Percentiles rank a stretch among this genome's conserved stretches.
Conservation (phyloP, 2,113 vertebrate genomes). For the Propithecus coquereli region DNA sequence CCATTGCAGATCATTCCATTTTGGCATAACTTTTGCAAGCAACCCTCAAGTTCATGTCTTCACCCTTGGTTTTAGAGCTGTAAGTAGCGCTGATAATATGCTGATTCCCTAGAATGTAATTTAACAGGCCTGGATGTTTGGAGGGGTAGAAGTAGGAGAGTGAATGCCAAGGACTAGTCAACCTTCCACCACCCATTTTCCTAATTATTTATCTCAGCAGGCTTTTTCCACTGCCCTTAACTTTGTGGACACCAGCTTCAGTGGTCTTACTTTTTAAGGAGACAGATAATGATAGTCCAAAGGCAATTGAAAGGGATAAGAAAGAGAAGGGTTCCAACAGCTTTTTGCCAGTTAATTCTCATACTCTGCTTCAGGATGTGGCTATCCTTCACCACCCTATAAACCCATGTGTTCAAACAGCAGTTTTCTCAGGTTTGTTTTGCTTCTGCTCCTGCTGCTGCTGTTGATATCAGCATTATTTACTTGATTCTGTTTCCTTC, state of each 20-base stretch:
- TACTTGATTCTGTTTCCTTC: neutral
- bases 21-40: neutral
- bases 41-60: neutral
- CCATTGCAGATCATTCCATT: neutral
- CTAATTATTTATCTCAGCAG: neutral
- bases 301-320: neutral
- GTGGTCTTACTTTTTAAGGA: neutral
- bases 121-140: neutral
- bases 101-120: neutral
- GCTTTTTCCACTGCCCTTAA: neutral
- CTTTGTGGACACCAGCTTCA: neutral
- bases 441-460: neutral
- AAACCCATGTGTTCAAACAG: neutral
- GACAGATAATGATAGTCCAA: neutral
- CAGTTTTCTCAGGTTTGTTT: neutral
- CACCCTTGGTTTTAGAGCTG: neutral
- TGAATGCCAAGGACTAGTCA: neutral
- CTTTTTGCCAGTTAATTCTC: neutral
- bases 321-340: neutral
- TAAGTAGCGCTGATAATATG: neutral
- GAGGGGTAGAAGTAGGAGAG: neutral
- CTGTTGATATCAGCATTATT: neutral
- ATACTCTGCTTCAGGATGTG: neutral
- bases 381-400: neutral
- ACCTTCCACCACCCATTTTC: neutral